A percentile compares a stretch with the other conserved stretches of the same genome.
These are phyloP conservation scores for Scaptomyza cyrtandrae DNA, from an alignment of 2,888 invertebrate genomes.

Conservation along the genomic window DNA sequence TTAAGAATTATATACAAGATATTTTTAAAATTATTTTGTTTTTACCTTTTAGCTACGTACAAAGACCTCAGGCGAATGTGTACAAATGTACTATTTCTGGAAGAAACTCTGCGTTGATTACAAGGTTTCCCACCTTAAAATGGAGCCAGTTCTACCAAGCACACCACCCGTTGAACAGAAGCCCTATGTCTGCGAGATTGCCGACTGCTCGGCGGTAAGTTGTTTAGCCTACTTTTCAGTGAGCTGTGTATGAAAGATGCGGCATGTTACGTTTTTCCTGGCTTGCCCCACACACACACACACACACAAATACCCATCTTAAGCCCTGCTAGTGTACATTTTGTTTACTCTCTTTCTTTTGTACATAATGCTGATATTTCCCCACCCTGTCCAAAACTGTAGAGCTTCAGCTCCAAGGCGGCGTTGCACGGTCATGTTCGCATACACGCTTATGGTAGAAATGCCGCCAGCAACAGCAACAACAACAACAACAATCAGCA, in stretches of 20 bases:
- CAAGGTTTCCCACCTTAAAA: slow-evolving; percentile 89
- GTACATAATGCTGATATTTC: slow-evolving; percentile 51
- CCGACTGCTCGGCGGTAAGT: slow-evolving; percentile 87
- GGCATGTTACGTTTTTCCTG: slow-evolving; percentile 19
- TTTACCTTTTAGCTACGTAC: slow-evolving; percentile 87
- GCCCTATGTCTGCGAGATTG: slow-evolving; percentile 87
- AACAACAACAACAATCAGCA: slow-evolving; percentile 59
- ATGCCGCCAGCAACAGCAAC: slow-evolving; percentile 69
- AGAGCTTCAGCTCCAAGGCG: slow-evolving; percentile 89
- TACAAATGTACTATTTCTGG: slow-evolving; percentile 99
- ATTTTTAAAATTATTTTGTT: not conserved
- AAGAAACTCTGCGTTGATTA: slow-evolving; percentile 98
- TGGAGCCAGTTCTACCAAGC: slow-evolving; percentile 83
- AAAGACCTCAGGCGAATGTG: slow-evolving; percentile 95
- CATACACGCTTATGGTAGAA: slow-evolving; percentile 86
- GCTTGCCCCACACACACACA: not conserved
- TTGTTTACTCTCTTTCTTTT: slow-evolving; percentile 41
- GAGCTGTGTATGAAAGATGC: not conserved
- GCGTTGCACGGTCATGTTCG: slow-evolving; percentile 89
- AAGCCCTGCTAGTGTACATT: not conserved
- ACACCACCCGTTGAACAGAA: slow-evolving; percentile 77
- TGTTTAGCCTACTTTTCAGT: not conserved
- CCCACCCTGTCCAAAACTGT: slow-evolving; percentile 42
- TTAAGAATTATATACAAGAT: too few species aligned
- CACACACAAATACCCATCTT: not conserved